Evolutionary conservation across 2,797 vertebrate genomes (phyloP).

Genomic region (Forpus xanthops): DNA sequence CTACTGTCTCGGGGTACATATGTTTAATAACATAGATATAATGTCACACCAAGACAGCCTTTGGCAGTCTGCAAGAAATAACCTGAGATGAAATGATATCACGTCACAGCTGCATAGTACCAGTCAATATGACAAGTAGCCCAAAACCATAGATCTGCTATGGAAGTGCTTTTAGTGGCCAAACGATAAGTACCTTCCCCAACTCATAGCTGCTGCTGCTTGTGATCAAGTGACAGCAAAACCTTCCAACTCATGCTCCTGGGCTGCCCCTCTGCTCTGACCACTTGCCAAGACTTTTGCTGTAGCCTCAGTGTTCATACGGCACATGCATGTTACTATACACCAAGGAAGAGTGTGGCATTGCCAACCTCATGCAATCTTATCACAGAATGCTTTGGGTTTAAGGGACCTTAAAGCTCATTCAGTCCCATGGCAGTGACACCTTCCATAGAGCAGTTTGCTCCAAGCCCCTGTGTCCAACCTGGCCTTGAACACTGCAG

Average conservation of each 20-base stretch:
- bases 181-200: not conserved
- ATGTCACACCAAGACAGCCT: not conserved
- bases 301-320: fast-evolving
- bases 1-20: not conserved
- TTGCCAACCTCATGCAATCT: not conserved
- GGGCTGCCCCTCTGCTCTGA: not conserved
- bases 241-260: not conserved
- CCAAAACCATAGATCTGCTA: not conserved
- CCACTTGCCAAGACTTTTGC: not conserved
- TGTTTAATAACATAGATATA: not conserved
- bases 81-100: not conserved
- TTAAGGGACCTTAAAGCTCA: not conserved
- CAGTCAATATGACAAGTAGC: not conserved
- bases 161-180: not conserved
- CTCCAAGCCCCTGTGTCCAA: not conserved
- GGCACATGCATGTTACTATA: not conserved
- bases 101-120: fast-evolving
- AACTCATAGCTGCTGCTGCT: not conserved
- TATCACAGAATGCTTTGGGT: not conserved
- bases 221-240: not conserved
- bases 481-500: too few species aligned
- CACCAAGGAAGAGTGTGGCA: not conserved
- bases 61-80: not conserved
- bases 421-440: not conserved
- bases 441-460: not conserved